Conservation (phyloP, 2,113 vertebrate species). For the Suricata suricatta region DNA sequence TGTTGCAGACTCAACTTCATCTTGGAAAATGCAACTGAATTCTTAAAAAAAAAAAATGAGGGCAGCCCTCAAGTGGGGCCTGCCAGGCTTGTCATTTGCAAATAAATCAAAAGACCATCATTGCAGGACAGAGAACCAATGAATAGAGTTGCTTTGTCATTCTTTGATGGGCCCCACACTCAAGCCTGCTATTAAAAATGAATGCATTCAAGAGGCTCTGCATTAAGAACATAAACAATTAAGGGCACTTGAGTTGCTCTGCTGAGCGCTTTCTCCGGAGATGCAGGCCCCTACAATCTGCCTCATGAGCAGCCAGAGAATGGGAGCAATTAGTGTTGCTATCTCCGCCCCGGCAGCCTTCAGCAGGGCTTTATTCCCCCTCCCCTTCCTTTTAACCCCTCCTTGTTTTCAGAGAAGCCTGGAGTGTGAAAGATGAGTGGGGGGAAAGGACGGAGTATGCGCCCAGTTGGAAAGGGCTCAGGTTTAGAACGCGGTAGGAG, state of each 20-base stretch:
- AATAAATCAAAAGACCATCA: conserved; percentile 88
- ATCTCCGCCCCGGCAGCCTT: conserved; percentile 69
- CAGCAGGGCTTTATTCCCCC: conserved; percentile 26
- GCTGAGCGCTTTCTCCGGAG: conserved; percentile 83
- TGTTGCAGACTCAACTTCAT: conserved; percentile 69
- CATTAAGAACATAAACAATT: conserved; percentile 90
- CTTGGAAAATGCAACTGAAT: conserved; percentile 84
- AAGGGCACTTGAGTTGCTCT: conserved; percentile 87
- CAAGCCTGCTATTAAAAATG: conserved; percentile 89
- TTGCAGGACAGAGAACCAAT: conserved; percentile 82
- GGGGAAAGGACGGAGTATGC: conserved; percentile 16
- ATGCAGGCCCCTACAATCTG: conserved; percentile 77
- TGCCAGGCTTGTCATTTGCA: conserved; percentile 87
- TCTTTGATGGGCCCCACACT: conserved; percentile 86
- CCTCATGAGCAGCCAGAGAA: conserved; percentile 78
- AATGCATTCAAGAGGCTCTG: conserved; percentile 89
- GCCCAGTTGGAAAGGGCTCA: conserved; percentile 47
- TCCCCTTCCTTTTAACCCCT: conserved; percentile 62
- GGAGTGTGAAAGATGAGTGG: conserved; percentile 40
- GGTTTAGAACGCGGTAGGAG: conserved; percentile 21
- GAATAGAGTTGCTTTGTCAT: conserved; percentile 86
- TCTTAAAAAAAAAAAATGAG: conserved; percentile 79
- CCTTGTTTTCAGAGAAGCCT: conserved; percentile 70
- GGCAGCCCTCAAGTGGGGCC: conserved; percentile 82
- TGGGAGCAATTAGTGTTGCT: conserved; percentile 82